Evolutionary conservation across 2,797 vertebrate species (phyloP), one percentile per base, ranked within the genome.

Genomic region (Aselliscus stoliczkanus): DNA sequence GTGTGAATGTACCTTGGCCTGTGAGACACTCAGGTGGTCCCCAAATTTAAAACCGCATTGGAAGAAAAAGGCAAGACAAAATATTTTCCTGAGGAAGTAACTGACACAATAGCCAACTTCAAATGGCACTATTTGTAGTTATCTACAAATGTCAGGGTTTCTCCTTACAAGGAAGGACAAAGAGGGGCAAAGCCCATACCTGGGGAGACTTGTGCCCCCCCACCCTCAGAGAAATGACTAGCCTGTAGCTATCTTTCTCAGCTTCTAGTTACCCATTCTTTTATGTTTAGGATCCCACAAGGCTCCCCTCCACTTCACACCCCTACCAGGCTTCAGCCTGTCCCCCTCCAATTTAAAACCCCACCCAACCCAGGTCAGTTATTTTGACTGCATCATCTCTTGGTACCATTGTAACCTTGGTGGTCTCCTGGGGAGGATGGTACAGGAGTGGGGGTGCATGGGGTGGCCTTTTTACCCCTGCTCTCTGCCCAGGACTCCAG

Each of bases 31-130:
- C 21, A n/a, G 27, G 42, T 54, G 15, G 42, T 56, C 90, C 77
- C 88, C 37, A 47, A 27, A 34, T 62, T 84, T 65, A 92, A 96
- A 93, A 86, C 90, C 47, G 39, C 25, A 54, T 1, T 73, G 83
- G 90, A 84, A 84, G 90, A 87, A 65, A 79, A 83, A 92, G 92
- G 85, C 81, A 96, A 96, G 93, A 69, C 47, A 44, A 86, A 80
- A n/a, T 44, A 52, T 80, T 95, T 95, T 97, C 95, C 97, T 96
- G 94, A 96, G 96, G 96, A 95, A 95, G 93, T 88, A 62, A 89
- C 72, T 42, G 73, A 85, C 72, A 52, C 9, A 25, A 27, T 7
- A 84, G 67, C 50, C 18, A 60, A n/a, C 44, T 73, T 56, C 50
- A 86, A 42, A 25, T 29, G 67, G 25, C 34, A 34, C 67, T 9